A percentile compares a stretch with the other conserved stretches of the same genome.
These are phyloP conservation scores for Pseudomyrmex concolor DNA, from an alignment of 1,140 invertebrate genomes.

Conservation along the genomic window DNA sequence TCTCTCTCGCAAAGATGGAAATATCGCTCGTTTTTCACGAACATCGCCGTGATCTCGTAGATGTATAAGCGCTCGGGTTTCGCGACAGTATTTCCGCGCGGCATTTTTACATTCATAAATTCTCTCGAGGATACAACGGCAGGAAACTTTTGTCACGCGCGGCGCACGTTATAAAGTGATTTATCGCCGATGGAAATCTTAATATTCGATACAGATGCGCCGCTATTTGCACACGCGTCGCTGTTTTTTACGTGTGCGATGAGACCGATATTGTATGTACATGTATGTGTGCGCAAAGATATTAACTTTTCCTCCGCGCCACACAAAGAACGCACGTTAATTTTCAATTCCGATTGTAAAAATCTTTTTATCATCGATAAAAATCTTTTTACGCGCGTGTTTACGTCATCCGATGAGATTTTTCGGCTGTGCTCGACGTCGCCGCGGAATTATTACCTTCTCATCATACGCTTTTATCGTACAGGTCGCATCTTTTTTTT, in stretches of 20 bases:
- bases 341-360: neutral
- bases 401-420: neutral
- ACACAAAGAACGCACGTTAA: neutral
- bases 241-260: neutral
- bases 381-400: conserved; percentile 1
- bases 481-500: no score
- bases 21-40: conserved; percentile 29
- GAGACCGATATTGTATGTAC: neutral
- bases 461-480: neutral
- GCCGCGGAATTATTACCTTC: neutral
- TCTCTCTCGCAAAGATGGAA: conserved; percentile 21
- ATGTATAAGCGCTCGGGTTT: conserved; percentile 20
- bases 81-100: conserved; percentile 34
- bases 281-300: neutral
- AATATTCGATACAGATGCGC: conserved; percentile 39
- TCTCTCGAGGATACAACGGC: conserved; percentile 26
- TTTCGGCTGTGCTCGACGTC: conserved; percentile 9
- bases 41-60: neutral
- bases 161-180: conserved; percentile 38
- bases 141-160: conserved; percentile 17
- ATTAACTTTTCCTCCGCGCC: conserved; percentile 14
- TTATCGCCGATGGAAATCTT: conserved; percentile 51
- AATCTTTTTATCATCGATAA: conserved; percentile 10
- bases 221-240: neutral
- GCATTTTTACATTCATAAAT: conserved; percentile 57